Conservation (phyloP, 2,113 vertebrate genomes). For the Podarcis muralis region DNA sequence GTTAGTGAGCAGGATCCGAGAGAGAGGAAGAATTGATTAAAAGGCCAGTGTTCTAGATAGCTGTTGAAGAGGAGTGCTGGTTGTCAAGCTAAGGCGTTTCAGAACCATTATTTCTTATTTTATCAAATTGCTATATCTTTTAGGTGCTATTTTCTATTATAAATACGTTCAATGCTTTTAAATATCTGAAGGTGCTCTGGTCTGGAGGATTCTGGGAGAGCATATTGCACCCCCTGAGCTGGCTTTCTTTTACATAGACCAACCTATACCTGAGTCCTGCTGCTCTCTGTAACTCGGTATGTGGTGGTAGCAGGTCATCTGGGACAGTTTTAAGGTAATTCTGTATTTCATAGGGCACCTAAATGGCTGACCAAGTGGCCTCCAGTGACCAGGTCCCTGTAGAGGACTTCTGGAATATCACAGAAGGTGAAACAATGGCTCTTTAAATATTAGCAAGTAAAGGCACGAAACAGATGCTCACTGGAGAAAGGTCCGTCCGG, state of each 20-base stretch:
- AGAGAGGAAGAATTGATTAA: neutral
- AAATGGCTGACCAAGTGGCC: neutral
- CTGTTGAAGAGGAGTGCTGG: neutral
- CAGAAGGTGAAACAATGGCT: neutral
- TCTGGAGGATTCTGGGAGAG: neutral
- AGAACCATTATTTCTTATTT: neutral
- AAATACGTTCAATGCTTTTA: neutral
- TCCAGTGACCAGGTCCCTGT: neutral
- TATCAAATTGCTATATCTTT: neutral
- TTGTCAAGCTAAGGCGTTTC: neutral
- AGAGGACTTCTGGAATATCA: neutral
- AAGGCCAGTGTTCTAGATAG: neutral
- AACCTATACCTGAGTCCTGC: neutral
- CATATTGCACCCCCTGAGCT: neutral
- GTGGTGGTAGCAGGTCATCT: neutral
- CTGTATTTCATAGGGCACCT: neutral
- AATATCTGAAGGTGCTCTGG: neutral
- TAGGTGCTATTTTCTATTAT: neutral
- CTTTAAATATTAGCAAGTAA: neutral
- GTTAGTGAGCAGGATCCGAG: too few relatives aligned
- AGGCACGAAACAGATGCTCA: neutral
- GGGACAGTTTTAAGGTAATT: neutral
- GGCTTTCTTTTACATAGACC: neutral
- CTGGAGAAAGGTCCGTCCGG: neutral
- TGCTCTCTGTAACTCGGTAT: neutral